Base-by-base conservation (phyloP, 2,113 vertebrate species). In the Alosa alosa region DNA sequence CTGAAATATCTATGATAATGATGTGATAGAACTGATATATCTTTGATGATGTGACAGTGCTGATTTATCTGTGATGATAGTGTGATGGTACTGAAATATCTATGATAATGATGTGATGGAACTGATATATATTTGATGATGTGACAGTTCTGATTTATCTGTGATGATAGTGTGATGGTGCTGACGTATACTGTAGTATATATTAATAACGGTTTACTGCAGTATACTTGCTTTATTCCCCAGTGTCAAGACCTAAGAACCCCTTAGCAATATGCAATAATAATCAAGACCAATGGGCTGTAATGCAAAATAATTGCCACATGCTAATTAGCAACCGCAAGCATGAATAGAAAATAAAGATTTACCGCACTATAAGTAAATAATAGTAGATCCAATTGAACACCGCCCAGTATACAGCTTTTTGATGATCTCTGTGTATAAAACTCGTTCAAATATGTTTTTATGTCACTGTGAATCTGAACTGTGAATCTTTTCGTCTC, bases 401-500 rank as follows among this genome's bases (percentile, higher is more conserved):
- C 49, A 50, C 9, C 49, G 9, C 17, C 15, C 4, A 17, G 15
- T 57, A 57, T 20, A 20, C 55, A 18, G 15, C 55, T 4, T 57
- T 4, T 57, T 5, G 17, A 17, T 15, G 10, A 50, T 82, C 31
- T 44, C 6, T 78, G 45, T 83, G 44, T 84, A 68, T 68, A 25
- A 1, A 68, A 7, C 11, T 9, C 31, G n/a, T 31, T 25, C 8
- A 31, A 31, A n/a, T 47, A 44, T 36, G 52, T 47, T 45, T 31
- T 25, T 18, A 0, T 81, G 6, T 52, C 0, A 9, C 45, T 20
- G 22, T 81, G 2, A 50, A 25, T 49, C 31, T 31, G 31, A 31
- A 31, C 31, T 50, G 9, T 68, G 25, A 13, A 39, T 13, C 2
- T 17, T 49, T 91, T 90, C 88, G 89, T 78, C 88, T 90, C 86